Percentiles rank a stretch among this genome's conserved stretches.
Conservation (phyloP, 2,113 vertebrate species). For the Aegithalos caudatus region DNA sequence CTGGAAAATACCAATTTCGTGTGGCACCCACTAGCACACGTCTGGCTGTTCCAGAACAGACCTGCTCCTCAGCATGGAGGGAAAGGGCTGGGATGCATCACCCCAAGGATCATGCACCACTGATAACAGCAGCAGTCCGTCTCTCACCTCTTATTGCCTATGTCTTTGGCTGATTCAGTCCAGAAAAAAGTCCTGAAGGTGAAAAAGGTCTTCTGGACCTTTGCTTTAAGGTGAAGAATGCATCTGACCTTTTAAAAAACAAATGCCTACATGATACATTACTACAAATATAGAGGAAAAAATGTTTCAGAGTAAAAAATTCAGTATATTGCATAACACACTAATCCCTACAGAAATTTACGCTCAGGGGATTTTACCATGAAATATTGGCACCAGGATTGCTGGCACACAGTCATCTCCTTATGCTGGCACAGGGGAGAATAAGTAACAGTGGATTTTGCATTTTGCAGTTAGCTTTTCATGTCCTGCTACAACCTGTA, state of each 20-base stretch:
- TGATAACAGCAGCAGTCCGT: not conserved
- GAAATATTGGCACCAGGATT: not conserved
- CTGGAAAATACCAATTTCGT: not conserved
- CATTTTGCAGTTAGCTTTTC: not conserved
- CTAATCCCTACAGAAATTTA: not conserved
- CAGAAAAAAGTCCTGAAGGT: not conserved
- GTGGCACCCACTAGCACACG: fast-evolving
- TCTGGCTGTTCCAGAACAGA: not conserved
- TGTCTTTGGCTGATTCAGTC: not conserved
- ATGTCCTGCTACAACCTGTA: not conserved
- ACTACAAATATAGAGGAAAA: not conserved
- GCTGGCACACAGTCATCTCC: not conserved
- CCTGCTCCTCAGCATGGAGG: fast-evolving
- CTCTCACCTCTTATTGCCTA: fast-evolving
- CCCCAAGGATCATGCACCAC: not conserved
- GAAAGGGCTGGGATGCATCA: not conserved
- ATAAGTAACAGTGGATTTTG: not conserved
- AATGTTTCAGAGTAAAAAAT: not conserved
- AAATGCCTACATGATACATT: not conserved
- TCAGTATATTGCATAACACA: not conserved
- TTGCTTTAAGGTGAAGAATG: not conserved
- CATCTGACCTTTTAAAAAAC: not conserved
- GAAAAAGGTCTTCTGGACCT: not conserved
- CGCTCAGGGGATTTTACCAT: not conserved
- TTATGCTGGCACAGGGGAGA: not conserved